These are phyloP conservation scores for Matsumyia berberina DNA, from an alignment of 2,888 invertebrate species.

Conservation along the genomic window DNA sequence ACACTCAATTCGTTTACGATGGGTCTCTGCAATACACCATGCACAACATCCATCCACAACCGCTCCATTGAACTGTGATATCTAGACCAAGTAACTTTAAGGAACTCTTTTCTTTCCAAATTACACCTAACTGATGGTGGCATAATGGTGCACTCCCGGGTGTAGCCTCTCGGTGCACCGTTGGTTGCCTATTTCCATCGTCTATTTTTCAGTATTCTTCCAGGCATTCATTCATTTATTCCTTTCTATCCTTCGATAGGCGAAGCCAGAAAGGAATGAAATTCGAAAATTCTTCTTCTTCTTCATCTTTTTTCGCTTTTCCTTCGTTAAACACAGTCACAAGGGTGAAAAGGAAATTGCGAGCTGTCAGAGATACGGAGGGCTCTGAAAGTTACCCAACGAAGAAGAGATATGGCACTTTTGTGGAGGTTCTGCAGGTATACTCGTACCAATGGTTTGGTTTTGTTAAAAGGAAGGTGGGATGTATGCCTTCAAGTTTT, in stretches of 20 bases:
- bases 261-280: slow-evolving; percentile 34
- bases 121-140: slow-evolving; percentile 48
- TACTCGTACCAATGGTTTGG: too few relatives aligned
- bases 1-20: too few relatives aligned
- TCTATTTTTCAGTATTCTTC: slow-evolving; percentile 36
- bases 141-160: slow-evolving; percentile 33
- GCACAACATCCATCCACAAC: slow-evolving; percentile 37
- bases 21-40: slow-evolving; percentile 1
- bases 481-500: too few relatives aligned
- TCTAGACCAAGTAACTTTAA: slow-evolving; percentile 46
- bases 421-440: slow-evolving; percentile 4
- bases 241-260: slow-evolving; percentile 42
- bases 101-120: slow-evolving; percentile 44
- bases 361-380: slow-evolving; percentile 77
- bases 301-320: slow-evolving; percentile 18
- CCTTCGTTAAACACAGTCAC: slow-evolving; percentile 5
- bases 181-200: slow-evolving; percentile 11
- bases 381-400: slow-evolving; percentile 71
- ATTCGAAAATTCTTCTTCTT: slow-evolving; percentile 57
- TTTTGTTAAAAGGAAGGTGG: too few relatives aligned
- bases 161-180: slow-evolving; percentile 2
- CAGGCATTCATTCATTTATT: slow-evolving; percentile 37
- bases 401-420: slow-evolving; percentile 67
- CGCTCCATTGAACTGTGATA: slow-evolving; percentile 58
- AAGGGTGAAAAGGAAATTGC: slow-evolving; percentile 75